Base-by-base conservation (phyloP, 1,140 invertebrate genomes). In the Neodiprion fabricii region DNA sequence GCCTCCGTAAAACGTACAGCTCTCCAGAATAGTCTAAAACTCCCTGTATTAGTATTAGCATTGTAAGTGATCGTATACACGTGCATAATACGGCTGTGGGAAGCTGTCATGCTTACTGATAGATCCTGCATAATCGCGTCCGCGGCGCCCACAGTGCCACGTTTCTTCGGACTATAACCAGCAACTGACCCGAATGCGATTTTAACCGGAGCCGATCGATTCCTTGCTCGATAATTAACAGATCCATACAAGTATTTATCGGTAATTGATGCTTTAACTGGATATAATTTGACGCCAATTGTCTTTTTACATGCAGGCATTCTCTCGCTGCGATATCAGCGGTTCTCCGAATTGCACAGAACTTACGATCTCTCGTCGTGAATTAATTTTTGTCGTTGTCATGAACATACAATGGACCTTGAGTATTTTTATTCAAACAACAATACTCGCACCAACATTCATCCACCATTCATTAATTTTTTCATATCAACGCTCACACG, bases 101-200 rank as follows among this genome's bases (percentile, higher is more conserved):
- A 61, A 17, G 53, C 53, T 61, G 53, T 61, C 53, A 14, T 4
- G 53, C 53, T 61, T 17, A 61, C 11, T 5, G 3, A 61, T 12
- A 61, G 11, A 61, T 40, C n/a, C 11, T 61, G 11, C n/a, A 14
- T 61, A 61, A 61, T 61, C 8, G 53, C 53, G 53, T 9, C 53
- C 53, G 53, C 8, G 9, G 53, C 53, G 53, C 53, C 53, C 53
- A 61, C 53, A 61, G 53, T 61, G 11, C 53, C n/a, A 9, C 11
- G 53, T 14, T 14, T 61, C 53, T 61, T 61, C 28, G 5, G 28
- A 0, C 28, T 40, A 40, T 40, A 40, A 17, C 53, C 53, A 61
- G 53, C n/a, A 61, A 61, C 53, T 61, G 53, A 61, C 53, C 53
- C 53, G 7, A 61, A 61, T 61, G 53, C 53, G 53, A 61, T 61